A percentile compares a stretch with the other conserved stretches of the same genome.
Evolutionary conservation across 2,113 vertebrate genomes (phyloP).

Genomic region (Callipepla californica): DNA sequence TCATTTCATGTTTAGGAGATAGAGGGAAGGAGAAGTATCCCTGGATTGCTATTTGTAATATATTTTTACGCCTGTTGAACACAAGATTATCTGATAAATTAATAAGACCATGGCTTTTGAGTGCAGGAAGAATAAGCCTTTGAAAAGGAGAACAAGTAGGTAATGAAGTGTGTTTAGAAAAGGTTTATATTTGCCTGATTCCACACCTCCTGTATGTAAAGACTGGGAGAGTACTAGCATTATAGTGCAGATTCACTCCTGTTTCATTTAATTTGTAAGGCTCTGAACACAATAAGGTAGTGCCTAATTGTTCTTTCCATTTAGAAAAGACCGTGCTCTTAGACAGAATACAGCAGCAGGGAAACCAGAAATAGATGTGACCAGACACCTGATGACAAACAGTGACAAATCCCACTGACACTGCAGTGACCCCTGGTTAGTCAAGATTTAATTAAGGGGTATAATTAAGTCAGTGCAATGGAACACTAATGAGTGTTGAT

Average conservation of each 20-base stretch:
- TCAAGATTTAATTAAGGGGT: constrained; percentile 87
- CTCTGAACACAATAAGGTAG: not conserved
- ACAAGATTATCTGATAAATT: constrained; percentile 54
- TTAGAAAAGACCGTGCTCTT: constrained; percentile 48
- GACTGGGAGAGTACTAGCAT: not conserved
- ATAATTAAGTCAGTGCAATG: constrained; percentile 89
- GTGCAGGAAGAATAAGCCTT: constrained; percentile 3
- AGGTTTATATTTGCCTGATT: not conserved
- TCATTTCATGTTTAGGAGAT: constrained; percentile 18
- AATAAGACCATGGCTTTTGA: not conserved
- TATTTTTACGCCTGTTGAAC: constrained; percentile 47
- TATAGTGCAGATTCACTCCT: not conserved
- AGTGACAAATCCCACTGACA: constrained; percentile 87
- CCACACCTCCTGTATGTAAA: not conserved
- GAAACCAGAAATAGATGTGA: constrained; percentile 89
- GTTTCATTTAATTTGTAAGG: not conserved
- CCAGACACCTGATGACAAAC: constrained; percentile 91
- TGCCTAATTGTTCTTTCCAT: not conserved
- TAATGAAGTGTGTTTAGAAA: constrained; percentile 9
- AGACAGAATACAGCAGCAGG: constrained; percentile 83
- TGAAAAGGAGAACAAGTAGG: not conserved
- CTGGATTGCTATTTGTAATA: constrained; percentile 18
- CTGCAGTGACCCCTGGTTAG: constrained; percentile 83
- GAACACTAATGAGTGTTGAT: constrained; percentile 82
- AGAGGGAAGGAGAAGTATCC: not conserved